Percentiles rank a stretch among this genome's conserved stretches.
These are phyloP conservation scores for Aeoliscus strigatus DNA, from an alignment of 2,797 vertebrate species.

Conservation along the genomic window DNA sequence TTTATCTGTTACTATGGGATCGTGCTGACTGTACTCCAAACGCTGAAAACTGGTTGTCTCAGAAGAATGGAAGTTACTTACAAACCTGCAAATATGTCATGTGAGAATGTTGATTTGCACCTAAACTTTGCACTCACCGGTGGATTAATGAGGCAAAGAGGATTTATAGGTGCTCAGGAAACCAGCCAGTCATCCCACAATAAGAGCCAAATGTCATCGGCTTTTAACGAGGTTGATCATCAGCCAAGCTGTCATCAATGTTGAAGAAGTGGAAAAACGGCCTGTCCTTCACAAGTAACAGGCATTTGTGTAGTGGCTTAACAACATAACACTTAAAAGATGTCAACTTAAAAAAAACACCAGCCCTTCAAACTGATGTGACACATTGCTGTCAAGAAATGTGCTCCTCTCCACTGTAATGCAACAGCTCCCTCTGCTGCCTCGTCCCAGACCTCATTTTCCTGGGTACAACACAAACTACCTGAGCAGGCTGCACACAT, in stretches of 20 bases:
- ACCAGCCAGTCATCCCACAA: neutral
- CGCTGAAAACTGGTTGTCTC: neutral
- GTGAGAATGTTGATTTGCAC: neutral
- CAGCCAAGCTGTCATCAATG: neutral
- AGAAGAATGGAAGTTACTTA: neutral
- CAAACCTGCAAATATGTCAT: neutral
- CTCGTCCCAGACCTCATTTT: constrained; percentile 12
- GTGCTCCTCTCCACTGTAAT: constrained; percentile 22
- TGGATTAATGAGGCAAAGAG: constrained; percentile 2
- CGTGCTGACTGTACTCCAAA: neutral
- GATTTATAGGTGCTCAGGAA: neutral
- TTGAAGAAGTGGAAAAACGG: too few species aligned
- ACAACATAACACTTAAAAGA: too few species aligned
- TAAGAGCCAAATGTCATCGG: too few species aligned
- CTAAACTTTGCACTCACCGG: neutral
- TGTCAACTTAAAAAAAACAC: neutral
- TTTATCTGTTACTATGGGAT: neutral
- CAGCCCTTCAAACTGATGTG: constrained; percentile 6
- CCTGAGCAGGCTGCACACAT: constrained; percentile 7
- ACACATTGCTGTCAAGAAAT: neutral
- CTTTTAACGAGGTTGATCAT: constrained; percentile 1
- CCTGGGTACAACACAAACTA: constrained; percentile 10
- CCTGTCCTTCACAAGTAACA: too few species aligned
- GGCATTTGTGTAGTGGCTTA: too few species aligned
- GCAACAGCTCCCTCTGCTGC: constrained; percentile 65